These are phyloP conservation scores for Lithosia quadra DNA, from an alignment of 2,888 invertebrate species.

Conservation along the genomic window DNA sequence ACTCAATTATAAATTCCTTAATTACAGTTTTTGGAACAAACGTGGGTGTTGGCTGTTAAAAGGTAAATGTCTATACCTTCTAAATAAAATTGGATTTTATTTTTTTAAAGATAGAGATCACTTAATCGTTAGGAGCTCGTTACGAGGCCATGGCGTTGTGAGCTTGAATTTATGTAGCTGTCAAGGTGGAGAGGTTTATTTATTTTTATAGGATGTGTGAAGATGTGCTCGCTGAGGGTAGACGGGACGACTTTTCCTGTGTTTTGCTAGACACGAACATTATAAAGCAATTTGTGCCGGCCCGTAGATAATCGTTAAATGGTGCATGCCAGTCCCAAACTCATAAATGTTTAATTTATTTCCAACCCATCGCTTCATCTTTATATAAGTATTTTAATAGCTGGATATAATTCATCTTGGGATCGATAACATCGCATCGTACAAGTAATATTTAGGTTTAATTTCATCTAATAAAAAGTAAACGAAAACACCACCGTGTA, in stretches of 20 bases:
- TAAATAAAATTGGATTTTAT: constrained; percentile 31
- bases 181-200: constrained; percentile 6
- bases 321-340: constrained; percentile 56
- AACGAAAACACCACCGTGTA: not conserved
- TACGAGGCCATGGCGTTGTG: constrained; percentile 27
- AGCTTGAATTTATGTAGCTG: constrained; percentile 25
- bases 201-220: constrained; percentile 24
- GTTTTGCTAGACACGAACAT: constrained; percentile 63
- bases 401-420: constrained; percentile 1
- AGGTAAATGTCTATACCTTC: constrained; percentile 21
- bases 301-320: constrained; percentile 70
- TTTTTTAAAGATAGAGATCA: constrained; percentile 27
- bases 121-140: constrained; percentile 35
- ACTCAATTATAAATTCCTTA: constrained; percentile 55
- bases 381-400: constrained; percentile 25
- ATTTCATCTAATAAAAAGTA: not conserved
- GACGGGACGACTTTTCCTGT: constrained; percentile 37
- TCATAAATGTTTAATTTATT: constrained; percentile 64
- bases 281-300: constrained; percentile 70
- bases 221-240: not conserved
- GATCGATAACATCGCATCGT: not conserved
- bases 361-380: constrained; percentile 46
- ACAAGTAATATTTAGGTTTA: not conserved
- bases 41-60: constrained; percentile 55
- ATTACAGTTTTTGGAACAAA: constrained; percentile 58